A percentile compares a stretch with the other conserved stretches of the same genome.
Conservation (phyloP, 2,113 vertebrate genomes). For the Ploceus nigricollis region DNA sequence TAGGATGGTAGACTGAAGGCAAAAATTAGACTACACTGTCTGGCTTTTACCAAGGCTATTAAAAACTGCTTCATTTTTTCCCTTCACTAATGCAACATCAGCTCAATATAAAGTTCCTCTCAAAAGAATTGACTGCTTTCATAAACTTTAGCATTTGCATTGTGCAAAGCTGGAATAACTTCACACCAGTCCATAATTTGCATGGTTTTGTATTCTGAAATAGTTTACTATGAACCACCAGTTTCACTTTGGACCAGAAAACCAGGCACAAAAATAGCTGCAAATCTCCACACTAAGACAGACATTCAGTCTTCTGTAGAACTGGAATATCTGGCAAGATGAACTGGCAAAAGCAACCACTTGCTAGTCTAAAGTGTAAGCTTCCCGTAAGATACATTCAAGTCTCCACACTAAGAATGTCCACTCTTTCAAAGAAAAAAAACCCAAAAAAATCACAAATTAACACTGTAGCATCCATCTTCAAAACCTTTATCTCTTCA, state of each 20-base stretch:
- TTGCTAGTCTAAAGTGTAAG: not conserved
- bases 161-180: not conserved
- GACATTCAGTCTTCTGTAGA: not conserved
- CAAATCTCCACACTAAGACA: not conserved
- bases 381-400: not conserved
- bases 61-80: not conserved
- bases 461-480: not conserved
- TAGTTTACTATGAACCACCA: not conserved
- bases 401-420: not conserved
- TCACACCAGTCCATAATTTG: not conserved
- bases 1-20: not conserved
- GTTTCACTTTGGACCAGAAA: not conserved
- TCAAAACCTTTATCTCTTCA: not conserved
- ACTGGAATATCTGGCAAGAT: not conserved
- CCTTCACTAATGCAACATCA: not conserved
- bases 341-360: not conserved
- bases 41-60: not conserved
- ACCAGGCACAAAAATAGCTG: not conserved
- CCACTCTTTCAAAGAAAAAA: not conserved
- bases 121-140: not conserved
- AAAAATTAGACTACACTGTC: not conserved
- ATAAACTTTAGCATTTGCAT: not conserved
- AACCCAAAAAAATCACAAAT: not conserved
- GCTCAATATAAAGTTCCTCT: not conserved
- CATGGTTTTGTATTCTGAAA: not conserved